phyloP scores from a whole-genome alignment of 1,140 invertebrate genomes.

The Forficula auricularia region DNA sequence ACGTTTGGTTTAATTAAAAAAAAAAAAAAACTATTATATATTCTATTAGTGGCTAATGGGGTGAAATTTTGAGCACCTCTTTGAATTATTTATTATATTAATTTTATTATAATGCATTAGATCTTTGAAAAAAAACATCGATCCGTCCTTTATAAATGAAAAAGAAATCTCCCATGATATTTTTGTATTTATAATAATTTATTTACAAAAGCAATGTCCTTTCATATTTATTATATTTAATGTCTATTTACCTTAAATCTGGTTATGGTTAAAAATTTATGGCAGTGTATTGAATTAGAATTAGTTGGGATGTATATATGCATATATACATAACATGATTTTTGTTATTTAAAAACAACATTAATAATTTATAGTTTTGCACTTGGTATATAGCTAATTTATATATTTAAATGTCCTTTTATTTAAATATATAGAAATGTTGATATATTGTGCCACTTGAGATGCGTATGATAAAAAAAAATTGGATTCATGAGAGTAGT shows the following conservation, averaged over 20 bases:
- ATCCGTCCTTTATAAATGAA: constrained; percentile 11
- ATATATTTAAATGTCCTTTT: not conserved
- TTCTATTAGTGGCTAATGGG: too few relatives aligned
- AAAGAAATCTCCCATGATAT: not conserved
- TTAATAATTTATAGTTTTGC: constrained; percentile 5
- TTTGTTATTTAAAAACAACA: constrained; percentile 7
- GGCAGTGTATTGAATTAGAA: constrained; percentile 16
- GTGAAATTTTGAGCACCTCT: too few relatives aligned
- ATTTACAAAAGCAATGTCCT: constrained; percentile 9
- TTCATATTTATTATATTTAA: constrained; percentile 3
- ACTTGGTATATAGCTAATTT: constrained; percentile 2
- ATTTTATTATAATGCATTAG: constrained; percentile 4
- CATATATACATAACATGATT: constrained; percentile 9
- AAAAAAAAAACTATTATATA: too few relatives aligned
- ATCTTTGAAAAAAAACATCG: constrained; percentile 10
- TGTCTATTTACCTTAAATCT: constrained; percentile 3
- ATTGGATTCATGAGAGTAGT: not conserved
- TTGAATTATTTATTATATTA: too few relatives aligned
- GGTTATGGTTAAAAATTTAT: constrained; percentile 9
- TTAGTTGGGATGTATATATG: constrained; percentile 11
- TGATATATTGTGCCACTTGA: not conserved
- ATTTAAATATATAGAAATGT: not conserved
- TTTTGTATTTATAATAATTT: constrained; percentile 4
- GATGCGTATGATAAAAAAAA: not conserved
- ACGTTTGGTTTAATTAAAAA: too few relatives aligned